Percentiles rank a stretch among this genome's conserved stretches.
These are phyloP conservation scores for Phalloptychus januarius DNA, from an alignment of 2,797 vertebrate species.

Conservation along the genomic window DNA sequence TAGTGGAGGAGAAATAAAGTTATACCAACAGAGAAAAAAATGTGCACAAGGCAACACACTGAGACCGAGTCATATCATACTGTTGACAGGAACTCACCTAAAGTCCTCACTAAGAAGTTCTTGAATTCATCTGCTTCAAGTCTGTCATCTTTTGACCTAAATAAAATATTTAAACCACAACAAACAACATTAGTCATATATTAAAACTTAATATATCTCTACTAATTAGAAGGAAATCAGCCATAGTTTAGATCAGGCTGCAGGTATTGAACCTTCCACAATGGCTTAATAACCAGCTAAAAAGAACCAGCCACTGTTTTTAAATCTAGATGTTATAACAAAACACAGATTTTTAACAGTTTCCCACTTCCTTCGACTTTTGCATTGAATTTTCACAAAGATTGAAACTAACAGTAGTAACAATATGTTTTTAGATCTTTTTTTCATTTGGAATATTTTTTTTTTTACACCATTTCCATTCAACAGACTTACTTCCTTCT, in stretches of 20 bases:
- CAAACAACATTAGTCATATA: not conserved
- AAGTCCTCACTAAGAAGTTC: constrained; percentile 85
- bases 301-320: too few species aligned
- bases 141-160: constrained; percentile 85
- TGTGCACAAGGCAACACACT: not conserved
- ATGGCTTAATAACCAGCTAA: too few species aligned
- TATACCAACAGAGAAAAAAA: not conserved
- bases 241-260: not conserved
- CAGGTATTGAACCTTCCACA: too few species aligned
- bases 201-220: not conserved
- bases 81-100: constrained; percentile 80
- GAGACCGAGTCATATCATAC: not conserved
- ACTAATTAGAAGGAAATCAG: not conserved
- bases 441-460: too few species aligned
- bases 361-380: too few species aligned
- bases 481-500: too few species aligned
- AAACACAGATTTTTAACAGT: too few species aligned
- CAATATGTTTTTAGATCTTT: too few species aligned
- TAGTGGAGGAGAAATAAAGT: constrained; percentile 58
- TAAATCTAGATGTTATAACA: too few species aligned
- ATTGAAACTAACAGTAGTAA: too few species aligned
- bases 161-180: not conserved
- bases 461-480: too few species aligned
- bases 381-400: too few species aligned
- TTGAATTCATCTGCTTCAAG: constrained; percentile 86